These are phyloP conservation scores for Galendromus occidentalis DNA, from an alignment of 1,140 invertebrate species.

Conservation along the genomic window DNA sequence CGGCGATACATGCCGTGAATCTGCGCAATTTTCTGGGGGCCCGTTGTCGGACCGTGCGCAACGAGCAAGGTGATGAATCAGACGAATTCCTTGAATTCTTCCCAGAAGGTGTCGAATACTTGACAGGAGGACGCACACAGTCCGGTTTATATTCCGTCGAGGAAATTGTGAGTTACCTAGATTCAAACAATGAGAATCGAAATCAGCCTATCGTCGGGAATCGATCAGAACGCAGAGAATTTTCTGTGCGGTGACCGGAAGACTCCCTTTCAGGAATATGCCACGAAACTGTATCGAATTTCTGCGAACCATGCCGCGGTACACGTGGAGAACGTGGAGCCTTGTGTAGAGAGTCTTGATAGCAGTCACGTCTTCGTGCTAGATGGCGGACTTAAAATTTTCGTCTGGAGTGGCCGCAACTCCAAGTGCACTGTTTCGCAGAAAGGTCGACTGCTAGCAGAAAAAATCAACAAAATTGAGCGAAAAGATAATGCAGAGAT, in stretches of 20 bases:
- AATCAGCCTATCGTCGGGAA: too few relatives aligned
- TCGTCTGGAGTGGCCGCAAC: constrained; percentile 72
- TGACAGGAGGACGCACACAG: constrained; percentile 83
- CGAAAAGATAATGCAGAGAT: constrained; percentile 85
- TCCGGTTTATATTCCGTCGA: constrained; percentile 96
- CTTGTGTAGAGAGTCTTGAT: constrained; percentile 52
- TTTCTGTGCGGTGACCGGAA: too few relatives aligned
- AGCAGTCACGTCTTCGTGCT: constrained; percentile 75
- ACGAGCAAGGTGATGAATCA: constrained; percentile 88
- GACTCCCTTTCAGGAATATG: constrained; percentile 42
- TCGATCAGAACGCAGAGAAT: too few relatives aligned
- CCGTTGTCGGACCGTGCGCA: constrained; percentile 82
- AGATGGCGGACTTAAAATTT: constrained; percentile 66
- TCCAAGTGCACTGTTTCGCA: constrained; percentile 86
- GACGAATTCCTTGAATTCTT: constrained; percentile 88
- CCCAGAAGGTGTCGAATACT: constrained; percentile 76
- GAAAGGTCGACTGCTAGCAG: constrained; percentile 78
- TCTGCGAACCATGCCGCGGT: constrained; percentile 67
- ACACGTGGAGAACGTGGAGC: constrained; percentile 70
- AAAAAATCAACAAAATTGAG: constrained; percentile 98
- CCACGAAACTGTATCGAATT: constrained; percentile 65
- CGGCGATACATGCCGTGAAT: constrained; percentile 97
- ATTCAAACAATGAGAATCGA: too few relatives aligned
- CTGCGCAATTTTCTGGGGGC: constrained; percentile 85
- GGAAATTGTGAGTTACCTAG: constrained; percentile 42